phyloP scores from a whole-genome alignment of 2,113 vertebrate species.

The Rhombomys opimus region DNA sequence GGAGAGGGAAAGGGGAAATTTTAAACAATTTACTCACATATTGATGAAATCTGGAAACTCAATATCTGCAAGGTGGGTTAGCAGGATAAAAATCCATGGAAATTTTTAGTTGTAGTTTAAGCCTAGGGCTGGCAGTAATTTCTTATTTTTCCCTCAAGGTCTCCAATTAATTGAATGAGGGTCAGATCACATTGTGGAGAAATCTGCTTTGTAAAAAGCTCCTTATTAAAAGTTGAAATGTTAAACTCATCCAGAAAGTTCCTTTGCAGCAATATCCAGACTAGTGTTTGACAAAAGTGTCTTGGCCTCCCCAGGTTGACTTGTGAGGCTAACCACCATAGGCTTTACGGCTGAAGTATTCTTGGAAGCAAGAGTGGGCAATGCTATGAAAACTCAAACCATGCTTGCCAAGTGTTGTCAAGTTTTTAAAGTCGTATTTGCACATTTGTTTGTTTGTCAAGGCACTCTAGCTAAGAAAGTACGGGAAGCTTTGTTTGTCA shows the following conservation, averaged over 20 bases:
- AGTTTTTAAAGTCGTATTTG: constrained; percentile 2
- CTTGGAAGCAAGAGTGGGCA: neutral
- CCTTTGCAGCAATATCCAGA: neutral
- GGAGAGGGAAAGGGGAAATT: neutral
- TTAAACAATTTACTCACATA: neutral
- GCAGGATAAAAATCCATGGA: neutral
- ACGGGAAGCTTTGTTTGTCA: neutral
- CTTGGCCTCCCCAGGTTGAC: neutral
- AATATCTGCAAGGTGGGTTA: neutral
- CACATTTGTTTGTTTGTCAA: neutral
- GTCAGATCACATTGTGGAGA: neutral
- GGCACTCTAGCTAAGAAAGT: neutral
- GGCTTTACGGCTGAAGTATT: neutral
- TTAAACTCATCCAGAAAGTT: neutral
- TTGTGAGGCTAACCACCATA: neutral
- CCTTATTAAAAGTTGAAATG: neutral
- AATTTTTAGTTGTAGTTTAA: neutral
- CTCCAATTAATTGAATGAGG: neutral
- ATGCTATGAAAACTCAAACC: neutral
- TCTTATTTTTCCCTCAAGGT: neutral
- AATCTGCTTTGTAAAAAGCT: constrained; percentile 8
- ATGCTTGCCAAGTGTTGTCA: neutral
- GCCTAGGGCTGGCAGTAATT: neutral
- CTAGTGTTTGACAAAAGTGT: neutral
- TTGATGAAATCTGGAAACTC: neutral